These are phyloP conservation scores for Iphiclides podalirius DNA, from an alignment of 2,888 invertebrate genomes.

Conservation along the genomic window DNA sequence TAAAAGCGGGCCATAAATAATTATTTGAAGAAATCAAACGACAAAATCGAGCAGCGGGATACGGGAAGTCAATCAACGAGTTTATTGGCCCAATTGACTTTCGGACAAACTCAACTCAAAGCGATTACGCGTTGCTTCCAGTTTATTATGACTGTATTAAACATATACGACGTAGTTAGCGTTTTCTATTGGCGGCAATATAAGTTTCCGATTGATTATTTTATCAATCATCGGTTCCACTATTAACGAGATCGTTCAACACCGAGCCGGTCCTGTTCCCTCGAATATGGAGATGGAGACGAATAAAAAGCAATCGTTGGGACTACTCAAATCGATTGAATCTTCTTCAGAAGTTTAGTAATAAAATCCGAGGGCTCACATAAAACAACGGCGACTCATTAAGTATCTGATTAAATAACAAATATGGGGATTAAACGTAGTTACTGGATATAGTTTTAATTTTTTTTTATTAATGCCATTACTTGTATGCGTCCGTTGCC, in stretches of 20 bases:
- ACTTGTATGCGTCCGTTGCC: too few species aligned
- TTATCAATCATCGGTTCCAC: slow-evolving; percentile 31
- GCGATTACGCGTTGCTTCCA: slow-evolving; percentile 29
- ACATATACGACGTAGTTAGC: slow-evolving; percentile 28
- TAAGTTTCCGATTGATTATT: slow-evolving; percentile 37
- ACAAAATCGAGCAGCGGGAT: slow-evolving; percentile 36
- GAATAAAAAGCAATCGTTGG: not conserved
- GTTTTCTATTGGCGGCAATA: slow-evolving; percentile 39
- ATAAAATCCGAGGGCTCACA: not conserved
- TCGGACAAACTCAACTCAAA: slow-evolving; percentile 42
- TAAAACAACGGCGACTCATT: too few species aligned
- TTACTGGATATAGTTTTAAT: not conserved
- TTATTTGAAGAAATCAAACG: slow-evolving; percentile 32
- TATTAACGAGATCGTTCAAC: slow-evolving; percentile 27
- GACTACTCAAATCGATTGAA: not conserved
- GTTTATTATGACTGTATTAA: slow-evolving; percentile 29
- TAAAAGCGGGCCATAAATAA: slow-evolving; percentile 30
- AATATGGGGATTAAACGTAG: not conserved
- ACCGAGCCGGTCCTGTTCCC: slow-evolving; percentile 13
- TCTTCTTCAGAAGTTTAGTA: slow-evolving; percentile 1
- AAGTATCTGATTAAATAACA: not conserved
- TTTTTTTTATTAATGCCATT: not conserved
- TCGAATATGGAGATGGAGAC: slow-evolving; percentile 1
- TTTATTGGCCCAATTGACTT: slow-evolving; percentile 58
- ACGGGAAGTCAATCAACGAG: slow-evolving; percentile 65